Evolutionary conservation across 1,140 invertebrate species (phyloP).

Genomic region (Eumaeus atala): DNA sequence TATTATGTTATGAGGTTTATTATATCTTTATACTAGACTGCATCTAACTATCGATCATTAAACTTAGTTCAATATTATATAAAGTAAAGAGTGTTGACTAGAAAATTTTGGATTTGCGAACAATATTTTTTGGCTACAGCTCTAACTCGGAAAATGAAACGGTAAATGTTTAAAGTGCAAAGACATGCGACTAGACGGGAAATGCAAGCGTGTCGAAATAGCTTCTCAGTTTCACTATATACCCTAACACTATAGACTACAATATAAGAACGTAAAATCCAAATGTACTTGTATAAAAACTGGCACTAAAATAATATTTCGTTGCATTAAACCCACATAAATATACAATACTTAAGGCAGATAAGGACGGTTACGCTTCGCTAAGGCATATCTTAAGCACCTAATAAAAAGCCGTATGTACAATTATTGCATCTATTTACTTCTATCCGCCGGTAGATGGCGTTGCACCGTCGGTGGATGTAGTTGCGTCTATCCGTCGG

Average conservation of each 20-base stretch:
- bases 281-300: constrained; percentile 44
- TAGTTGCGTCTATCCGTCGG: constrained; percentile 38
- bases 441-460: constrained; percentile 17
- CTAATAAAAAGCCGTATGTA: constrained; percentile 30
- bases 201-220: constrained; percentile 48
- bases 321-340: constrained; percentile 52
- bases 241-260: constrained; percentile 19
- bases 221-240: constrained; percentile 13
- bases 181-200: constrained; percentile 60
- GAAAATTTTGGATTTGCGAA: constrained; percentile 65
- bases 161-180: constrained; percentile 28
- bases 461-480: constrained; percentile 11
- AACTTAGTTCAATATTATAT: constrained; percentile 48
- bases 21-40: constrained; percentile 19
- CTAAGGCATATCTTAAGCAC: constrained; percentile 63
- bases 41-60: constrained; percentile 35
- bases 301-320: constrained; percentile 60
- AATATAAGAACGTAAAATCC: constrained; percentile 26
- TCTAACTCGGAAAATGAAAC: constrained; percentile 34
- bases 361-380: constrained; percentile 56
- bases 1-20: constrained; percentile 36
- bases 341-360: constrained; percentile 42
- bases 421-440: constrained; percentile 22
- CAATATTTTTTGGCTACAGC: constrained; percentile 47
- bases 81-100: constrained; percentile 60